Conservation (phyloP, 1,140 invertebrate genomes). For the Caenorhabditis brenneri region DNA sequence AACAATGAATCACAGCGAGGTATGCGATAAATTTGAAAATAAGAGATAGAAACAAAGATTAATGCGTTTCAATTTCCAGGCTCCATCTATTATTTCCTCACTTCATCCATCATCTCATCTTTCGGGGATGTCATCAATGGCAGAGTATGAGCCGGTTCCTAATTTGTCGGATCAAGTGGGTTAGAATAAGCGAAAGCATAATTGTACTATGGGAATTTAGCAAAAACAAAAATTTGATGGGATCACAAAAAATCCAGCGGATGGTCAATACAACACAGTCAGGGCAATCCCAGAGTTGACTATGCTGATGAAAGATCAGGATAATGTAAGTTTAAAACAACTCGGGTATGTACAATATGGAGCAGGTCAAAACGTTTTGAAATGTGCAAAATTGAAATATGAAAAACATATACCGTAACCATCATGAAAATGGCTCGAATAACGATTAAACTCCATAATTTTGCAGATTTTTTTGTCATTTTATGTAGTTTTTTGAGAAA, state of each 20-base stretch:
- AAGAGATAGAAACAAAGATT: slow-evolving; percentile 33
- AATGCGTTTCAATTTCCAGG: slow-evolving; percentile 35
- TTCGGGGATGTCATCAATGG: slow-evolving; percentile 18
- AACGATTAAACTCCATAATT: too few relatives aligned
- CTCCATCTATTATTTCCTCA: slow-evolving; percentile 30
- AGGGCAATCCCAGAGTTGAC: slow-evolving; percentile 13
- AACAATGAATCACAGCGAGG: slow-evolving; percentile 39
- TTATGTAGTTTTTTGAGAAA: too few relatives aligned
- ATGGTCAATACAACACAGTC: slow-evolving; percentile 19
- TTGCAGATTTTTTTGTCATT: too few relatives aligned
- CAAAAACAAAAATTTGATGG: slow-evolving; percentile 30
- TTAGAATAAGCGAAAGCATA: neutral
- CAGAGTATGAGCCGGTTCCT: neutral
- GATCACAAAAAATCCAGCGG: neutral
- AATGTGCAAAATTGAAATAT: too few relatives aligned
- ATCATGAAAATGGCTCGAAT: too few relatives aligned
- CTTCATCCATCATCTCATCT: slow-evolving; percentile 24
- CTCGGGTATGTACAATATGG: neutral
- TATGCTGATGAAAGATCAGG: slow-evolving; percentile 10
- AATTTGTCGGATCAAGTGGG: slow-evolving; percentile 11
- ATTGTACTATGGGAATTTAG: neutral
- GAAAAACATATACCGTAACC: too few relatives aligned
- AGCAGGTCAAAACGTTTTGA: too few relatives aligned
- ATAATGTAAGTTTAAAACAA: neutral
- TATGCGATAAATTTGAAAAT: neutral